Percentiles rank a stretch among this genome's conserved stretches.
phyloP scores from a whole-genome alignment of 2,113 vertebrate species.

The Serilophus lunatus region DNA sequence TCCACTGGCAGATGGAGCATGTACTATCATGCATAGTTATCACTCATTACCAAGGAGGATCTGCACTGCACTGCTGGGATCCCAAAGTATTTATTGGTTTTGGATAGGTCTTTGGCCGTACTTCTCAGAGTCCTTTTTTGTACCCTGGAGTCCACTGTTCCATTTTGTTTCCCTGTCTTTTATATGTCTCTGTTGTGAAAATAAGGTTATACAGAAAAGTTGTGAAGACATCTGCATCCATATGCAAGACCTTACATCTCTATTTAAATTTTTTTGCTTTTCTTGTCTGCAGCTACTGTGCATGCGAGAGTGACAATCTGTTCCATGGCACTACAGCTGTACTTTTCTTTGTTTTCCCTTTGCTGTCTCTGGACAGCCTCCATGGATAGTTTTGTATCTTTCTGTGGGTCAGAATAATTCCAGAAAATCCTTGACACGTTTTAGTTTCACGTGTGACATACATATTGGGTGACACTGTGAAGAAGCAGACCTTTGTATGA shows the following conservation, averaged over 20 bases:
- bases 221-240: background rate
- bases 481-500: background rate
- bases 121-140: background rate
- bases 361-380: background rate
- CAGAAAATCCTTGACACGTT: background rate
- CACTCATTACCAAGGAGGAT: background rate
- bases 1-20: background rate
- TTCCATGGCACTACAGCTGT: background rate
- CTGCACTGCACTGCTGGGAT: background rate
- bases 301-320: background rate
- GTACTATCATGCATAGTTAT: background rate
- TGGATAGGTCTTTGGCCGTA: background rate
- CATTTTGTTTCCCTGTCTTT: background rate
- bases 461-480: background rate
- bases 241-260: background rate
- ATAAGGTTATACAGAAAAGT: background rate
- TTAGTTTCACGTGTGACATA: background rate
- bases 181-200: background rate
- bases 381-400: background rate
- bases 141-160: background rate
- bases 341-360: background rate
- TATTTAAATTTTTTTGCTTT: background rate
- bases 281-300: background rate
- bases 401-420: background rate
- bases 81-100: background rate